Evolutionary conservation across 2,888 invertebrate species (phyloP).

Genomic region (Platerodrilus igneus): DNA sequence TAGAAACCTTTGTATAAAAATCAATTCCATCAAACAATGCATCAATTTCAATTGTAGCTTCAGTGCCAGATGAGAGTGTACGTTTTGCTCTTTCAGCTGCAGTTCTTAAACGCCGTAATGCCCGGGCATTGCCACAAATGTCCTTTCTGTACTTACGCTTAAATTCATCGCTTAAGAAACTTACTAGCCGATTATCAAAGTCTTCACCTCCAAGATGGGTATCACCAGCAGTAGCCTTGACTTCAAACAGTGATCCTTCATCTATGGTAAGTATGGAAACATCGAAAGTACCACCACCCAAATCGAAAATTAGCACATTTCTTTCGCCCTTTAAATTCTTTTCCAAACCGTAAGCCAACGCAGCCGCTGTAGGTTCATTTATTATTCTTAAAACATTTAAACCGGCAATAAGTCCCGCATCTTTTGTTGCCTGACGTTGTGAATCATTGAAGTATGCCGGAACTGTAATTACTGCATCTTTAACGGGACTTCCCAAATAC

Average conservation of each 20-base stretch:
- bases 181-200: slow-evolving; percentile 60
- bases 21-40: slow-evolving; percentile 70
- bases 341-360: slow-evolving; percentile 55
- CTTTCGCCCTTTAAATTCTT: slow-evolving; percentile 45
- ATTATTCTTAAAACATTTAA: slow-evolving; percentile 62
- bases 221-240: slow-evolving; percentile 53
- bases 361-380: slow-evolving; percentile 61
- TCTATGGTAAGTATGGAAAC: slow-evolving; percentile 64
- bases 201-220: slow-evolving; percentile 50
- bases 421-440: slow-evolving; percentile 66
- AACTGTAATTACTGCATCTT: slow-evolving; percentile 73
- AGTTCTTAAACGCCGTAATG: slow-evolving; percentile 65
- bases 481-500: slow-evolving; percentile 63
- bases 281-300: slow-evolving; percentile 62
- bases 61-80: slow-evolving; percentile 70
- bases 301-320: slow-evolving; percentile 53
- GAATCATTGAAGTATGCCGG: slow-evolving; percentile 70
- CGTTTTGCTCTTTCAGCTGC: slow-evolving; percentile 76
- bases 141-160: slow-evolving; percentile 69
- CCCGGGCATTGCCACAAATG: slow-evolving; percentile 59
- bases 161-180: slow-evolving; percentile 67
- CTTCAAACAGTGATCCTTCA: slow-evolving; percentile 55
- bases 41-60: slow-evolving; percentile 71
- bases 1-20: slow-evolving; percentile 66
- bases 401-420: slow-evolving; percentile 64